These are phyloP conservation scores for Volucella zonaria DNA, from an alignment of 2,888 invertebrate genomes.

Conservation along the genomic window DNA sequence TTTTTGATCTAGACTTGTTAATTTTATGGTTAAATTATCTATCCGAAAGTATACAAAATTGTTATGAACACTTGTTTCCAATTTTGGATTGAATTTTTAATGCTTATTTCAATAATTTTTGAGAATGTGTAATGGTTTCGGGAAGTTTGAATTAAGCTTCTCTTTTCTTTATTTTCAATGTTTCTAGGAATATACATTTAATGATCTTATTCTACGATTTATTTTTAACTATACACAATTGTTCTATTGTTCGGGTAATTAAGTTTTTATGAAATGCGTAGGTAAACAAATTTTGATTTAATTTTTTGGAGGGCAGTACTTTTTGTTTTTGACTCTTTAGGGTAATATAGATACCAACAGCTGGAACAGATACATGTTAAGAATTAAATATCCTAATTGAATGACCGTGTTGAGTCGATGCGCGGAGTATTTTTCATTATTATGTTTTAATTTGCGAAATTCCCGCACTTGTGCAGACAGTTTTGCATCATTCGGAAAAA, in stretches of 20 bases:
- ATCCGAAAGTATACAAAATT: constrained; percentile 48
- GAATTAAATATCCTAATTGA: too few relatives aligned
- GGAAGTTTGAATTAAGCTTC: constrained; percentile 11
- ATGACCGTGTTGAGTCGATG: too few relatives aligned
- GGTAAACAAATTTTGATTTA: not conserved
- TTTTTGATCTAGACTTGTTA: too few relatives aligned
- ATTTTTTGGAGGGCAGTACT: too few relatives aligned
- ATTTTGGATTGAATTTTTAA: constrained; percentile 24
- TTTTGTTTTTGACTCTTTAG: too few relatives aligned
- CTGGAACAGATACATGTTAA: too few relatives aligned
- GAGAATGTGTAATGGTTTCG: not conserved
- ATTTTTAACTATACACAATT: constrained; percentile 22
- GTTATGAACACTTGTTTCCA: constrained; percentile 35
- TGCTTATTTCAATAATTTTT: constrained; percentile 6
- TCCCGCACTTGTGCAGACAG: too few relatives aligned
- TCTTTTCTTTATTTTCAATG: not conserved
- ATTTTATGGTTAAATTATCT: too few relatives aligned
- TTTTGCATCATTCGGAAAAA: too few relatives aligned
- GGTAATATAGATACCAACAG: too few relatives aligned
- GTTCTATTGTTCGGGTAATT: constrained; percentile 34
- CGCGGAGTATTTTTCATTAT: too few relatives aligned
- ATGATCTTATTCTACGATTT: constrained; percentile 39
- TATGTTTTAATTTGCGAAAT: too few relatives aligned
- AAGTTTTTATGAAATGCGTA: constrained; percentile 23
- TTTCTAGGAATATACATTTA: constrained; percentile 22